phyloP scores from a whole-genome alignment of 53 echinoderm and acorn worm species.

The Arbacia lixula region DNA sequence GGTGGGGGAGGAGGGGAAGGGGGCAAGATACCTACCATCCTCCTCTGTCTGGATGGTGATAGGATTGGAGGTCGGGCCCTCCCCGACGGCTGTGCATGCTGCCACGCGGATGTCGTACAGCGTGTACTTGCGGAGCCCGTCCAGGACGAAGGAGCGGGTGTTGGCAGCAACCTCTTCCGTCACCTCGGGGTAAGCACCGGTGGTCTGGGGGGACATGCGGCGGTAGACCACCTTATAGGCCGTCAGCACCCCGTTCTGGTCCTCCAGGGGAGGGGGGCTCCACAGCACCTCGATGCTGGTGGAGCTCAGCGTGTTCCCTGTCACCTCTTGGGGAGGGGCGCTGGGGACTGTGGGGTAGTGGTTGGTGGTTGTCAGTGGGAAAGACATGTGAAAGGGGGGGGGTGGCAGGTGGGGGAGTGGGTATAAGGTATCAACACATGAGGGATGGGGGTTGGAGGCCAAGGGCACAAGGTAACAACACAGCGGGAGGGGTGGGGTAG shows the following conservation, averaged over 20 bases:
- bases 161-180: constrained; percentile 55
- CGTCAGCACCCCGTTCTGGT: constrained; percentile 91
- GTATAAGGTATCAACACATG: no score
- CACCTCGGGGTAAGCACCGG: constrained; percentile 7
- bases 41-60: constrained; percentile 77
- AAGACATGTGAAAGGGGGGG: neutral
- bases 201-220: constrained; percentile 54
- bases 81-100: constrained; percentile 85
- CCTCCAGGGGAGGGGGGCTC: constrained; percentile 79
- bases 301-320: constrained; percentile 73
- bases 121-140: constrained; percentile 88
- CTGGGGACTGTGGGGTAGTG: constrained; percentile 61
- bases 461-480: neutral
- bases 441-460: neutral
- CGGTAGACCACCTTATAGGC: constrained; percentile 88
- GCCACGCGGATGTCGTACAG: constrained; percentile 84
- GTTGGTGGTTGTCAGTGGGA: neutral
- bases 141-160: constrained; percentile 61
- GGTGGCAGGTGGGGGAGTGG: neutral
- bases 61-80: constrained; percentile 88
- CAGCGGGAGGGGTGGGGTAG: neutral
- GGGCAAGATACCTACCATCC: constrained; percentile 86
- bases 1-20: no score
- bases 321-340: constrained; percentile 87
- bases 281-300: constrained; percentile 85